Evolutionary conservation across 2,113 vertebrate genomes (phyloP), one percentile per base, ranked within the genome.

Genomic region (Eleginops maclovinus): DNA sequence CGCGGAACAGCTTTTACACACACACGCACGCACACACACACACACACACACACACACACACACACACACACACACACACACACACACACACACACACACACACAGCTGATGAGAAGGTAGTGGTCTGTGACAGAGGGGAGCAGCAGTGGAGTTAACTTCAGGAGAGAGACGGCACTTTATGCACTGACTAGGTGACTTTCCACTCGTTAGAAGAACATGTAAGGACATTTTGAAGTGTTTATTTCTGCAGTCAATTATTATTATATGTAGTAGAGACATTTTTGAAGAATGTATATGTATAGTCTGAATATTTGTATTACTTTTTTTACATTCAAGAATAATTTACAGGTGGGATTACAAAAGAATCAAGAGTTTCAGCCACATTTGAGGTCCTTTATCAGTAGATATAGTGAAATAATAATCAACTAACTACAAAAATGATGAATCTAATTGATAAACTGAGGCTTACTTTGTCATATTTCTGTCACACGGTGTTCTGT

Each of bases 21-120:
- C 40, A 40, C 26, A 22, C 49, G 36, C 19, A 15, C 22, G 6
- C 22, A 26, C 22, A 15, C 53, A 31, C 15, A 49, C 44, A 49
- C 44, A n/a, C 63, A 41, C 64, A 21, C 64, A 22, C 47, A 9
- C 26, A 51, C 47, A 10, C 41, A n/a, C 11, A 46, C 54, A 49
- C 46, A 16, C 54, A 3, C 50, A 54, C 65, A 16, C 65, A 67
- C 47, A 51, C 47, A 40, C 47, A 51, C 63, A 36, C 21, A 17
- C 36, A 44, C 21, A 55, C 26, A 21, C n/a, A 50, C 55, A 50
- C 22, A 6, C 31, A 31, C 31, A 31, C 31, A 6, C 31, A 31
- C 31, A 31, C 13, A 26, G 12, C n/a, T 69, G 70, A 83, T 83
- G 50, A 64, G 51, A 61, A 73, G 58, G 56, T 64, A 73, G 81